Base-by-base conservation (phyloP, 2,797 vertebrate genomes). In the Otus scops region DNA sequence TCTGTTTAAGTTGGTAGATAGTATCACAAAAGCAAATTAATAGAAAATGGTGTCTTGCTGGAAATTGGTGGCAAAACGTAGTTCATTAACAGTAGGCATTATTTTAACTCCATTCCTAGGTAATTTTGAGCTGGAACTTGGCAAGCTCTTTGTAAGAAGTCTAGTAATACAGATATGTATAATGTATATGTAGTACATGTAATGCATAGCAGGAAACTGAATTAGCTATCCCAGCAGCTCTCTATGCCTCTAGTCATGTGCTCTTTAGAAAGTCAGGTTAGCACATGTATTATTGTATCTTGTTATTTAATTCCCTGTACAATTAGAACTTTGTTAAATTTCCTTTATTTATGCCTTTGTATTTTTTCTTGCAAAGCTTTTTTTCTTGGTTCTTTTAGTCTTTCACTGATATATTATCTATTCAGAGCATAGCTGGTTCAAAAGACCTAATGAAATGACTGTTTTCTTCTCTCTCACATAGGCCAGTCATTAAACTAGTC, bases 221-320 rank as follows among this genome's bases (percentile, higher is more conserved):
- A 54, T 45, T 54, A 26, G 18, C 18, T 70, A 1, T 36, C 75
- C 51, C 20, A 75, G 27, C 53, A 76, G 21, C 30, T 67, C n/a
- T 79, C 32, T 74, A 3, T 1, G 8, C 8, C 27, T 1, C 0
- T 77, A 75, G 8, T 45, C 14, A 38, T 0, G 1, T 71, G 36
- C 30, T 64, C 17, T 73, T 71, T 38, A 64, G 45, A 89, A 80
- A 61, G 63, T 74, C 38, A 67, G 43, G 34, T 34, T 54, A 60
- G 9, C 47, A 43, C 27, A 2, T 10, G 11, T 61, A 51, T 65
- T 73, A 53, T 39, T 0, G 0, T 69, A 26, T 18, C 38, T 80
- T 3, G 0, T 43, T 76, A 30, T 57, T 84, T 57, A 63, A 67
- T 81, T 69, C 34, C 13, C 9, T 57, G 21, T 73, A n/a, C 63